These are phyloP conservation scores for Euspilapteryx auroguttella DNA, from an alignment of 2,888 invertebrate genomes.

Conservation along the genomic window DNA sequence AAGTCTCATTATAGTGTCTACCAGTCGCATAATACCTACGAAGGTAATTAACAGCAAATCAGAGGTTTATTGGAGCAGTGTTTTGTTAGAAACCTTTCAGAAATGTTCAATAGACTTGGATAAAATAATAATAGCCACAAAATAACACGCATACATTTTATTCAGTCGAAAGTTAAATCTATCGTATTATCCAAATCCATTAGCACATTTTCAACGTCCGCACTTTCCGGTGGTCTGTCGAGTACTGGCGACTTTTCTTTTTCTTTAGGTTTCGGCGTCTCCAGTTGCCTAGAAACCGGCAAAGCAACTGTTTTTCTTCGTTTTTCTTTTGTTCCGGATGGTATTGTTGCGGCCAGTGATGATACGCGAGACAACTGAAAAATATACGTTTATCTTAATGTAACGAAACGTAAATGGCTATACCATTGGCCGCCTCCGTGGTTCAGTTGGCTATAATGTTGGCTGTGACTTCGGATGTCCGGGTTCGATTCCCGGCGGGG, in stretches of 20 bases:
- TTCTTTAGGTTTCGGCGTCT: slow-evolving; percentile 7
- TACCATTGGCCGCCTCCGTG: too few species aligned
- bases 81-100: too few species aligned
- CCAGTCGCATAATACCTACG: slow-evolving; percentile 60
- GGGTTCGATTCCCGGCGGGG: too few species aligned
- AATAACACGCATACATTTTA: background rate
- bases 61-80: slow-evolving; percentile 15
- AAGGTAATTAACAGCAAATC: slow-evolving; percentile 49
- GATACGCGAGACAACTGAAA: slow-evolving; percentile 1
- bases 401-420: too few species aligned
- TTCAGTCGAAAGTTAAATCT: slow-evolving; percentile 30
- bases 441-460: too few species aligned
- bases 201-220: slow-evolving; percentile 2
- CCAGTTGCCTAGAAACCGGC: slow-evolving; percentile 9
- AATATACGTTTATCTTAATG: too few species aligned
- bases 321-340: slow-evolving; percentile 18
- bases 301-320: slow-evolving; percentile 17
- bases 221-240: slow-evolving; percentile 5
- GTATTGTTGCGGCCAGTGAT: slow-evolving; percentile 3
- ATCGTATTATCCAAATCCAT: slow-evolving; percentile 18
- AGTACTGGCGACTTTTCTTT: slow-evolving; percentile 6
- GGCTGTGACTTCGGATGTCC: too few species aligned
- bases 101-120: too few species aligned
- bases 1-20: slow-evolving; percentile 60
- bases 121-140: background rate